Percentiles rank a stretch among this genome's conserved stretches.
Conservation (phyloP, 2,113 vertebrate species). For the Oceanodroma tethys region DNA sequence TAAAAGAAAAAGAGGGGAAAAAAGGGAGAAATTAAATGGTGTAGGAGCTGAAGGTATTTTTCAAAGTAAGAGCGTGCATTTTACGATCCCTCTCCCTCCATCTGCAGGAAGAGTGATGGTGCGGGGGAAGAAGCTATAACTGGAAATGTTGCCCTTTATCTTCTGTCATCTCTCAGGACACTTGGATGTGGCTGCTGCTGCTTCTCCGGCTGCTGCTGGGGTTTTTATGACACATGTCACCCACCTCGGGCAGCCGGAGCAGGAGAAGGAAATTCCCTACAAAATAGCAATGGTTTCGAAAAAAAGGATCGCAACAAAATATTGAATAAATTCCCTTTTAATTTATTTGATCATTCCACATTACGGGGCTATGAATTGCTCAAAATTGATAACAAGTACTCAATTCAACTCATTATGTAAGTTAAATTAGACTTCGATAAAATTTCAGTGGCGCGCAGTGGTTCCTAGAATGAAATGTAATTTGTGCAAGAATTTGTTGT, state of each 20-base stretch:
- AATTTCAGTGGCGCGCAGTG: conserved; percentile 91
- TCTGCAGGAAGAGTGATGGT: conserved; percentile 56
- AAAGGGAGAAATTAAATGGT: neutral
- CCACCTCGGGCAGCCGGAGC: conserved; percentile 73
- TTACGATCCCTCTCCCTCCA: conserved; percentile 54
- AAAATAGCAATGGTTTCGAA: conserved; percentile 83
- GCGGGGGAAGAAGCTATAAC: conserved; percentile 51
- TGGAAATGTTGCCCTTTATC: conserved; percentile 74
- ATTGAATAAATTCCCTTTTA: conserved; percentile 91
- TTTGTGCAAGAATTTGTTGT: conserved; percentile 99
- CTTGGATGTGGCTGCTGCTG: conserved; percentile 41
- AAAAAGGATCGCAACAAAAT: conserved; percentile 90
- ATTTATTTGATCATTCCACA: conserved; percentile 99
- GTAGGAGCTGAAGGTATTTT: conserved; percentile 42
- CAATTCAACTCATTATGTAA: conserved; percentile 98
- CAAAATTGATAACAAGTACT: conserved; percentile 99
- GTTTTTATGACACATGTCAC: conserved; percentile 78
- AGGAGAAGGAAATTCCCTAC: conserved; percentile 77
- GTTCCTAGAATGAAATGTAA: conserved; percentile 97
- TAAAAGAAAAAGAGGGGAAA: accelerated
- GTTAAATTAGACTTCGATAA: conserved; percentile 96
- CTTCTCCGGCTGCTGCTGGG: conserved; percentile 52
- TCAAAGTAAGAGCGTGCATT: conserved; percentile 53
- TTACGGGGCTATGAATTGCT: conserved; percentile 96
- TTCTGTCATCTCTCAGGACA: conserved; percentile 75